Base-by-base conservation (phyloP, 2,113 vertebrate species). In the Sprattus sprattus region DNA sequence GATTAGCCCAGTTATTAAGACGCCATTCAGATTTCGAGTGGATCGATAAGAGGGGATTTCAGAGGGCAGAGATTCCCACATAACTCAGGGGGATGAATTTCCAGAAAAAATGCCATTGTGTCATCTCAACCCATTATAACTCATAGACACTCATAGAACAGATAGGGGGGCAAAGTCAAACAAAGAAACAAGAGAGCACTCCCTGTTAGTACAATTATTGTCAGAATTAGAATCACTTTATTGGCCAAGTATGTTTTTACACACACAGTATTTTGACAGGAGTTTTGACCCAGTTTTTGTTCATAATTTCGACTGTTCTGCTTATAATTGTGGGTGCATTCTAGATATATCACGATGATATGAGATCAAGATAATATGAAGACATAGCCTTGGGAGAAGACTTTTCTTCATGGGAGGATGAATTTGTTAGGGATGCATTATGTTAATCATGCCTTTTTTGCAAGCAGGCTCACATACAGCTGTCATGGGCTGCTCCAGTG, bases 391-490 rank as follows among this genome's bases (percentile, higher is more conserved):
- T 81, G 57, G 50, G 10, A 64, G 52, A 46, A 11, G 39, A 8
- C 32, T 83, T 25, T 84, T 20, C 47, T 86, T 57, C 60, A 50
- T 82, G 81, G 86, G 84, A 89, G 89, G 86, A 87, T 86, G 82
- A 90, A 92, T 91, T 88, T 92, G 91, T 91, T 88, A 85, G 83
- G 89, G 89, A 93, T 89, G 92, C 92, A 89, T 92, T 94, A 94
- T 93, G 93, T 88, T 91, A 94, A 94, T 94, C 80, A 89, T 84
- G 86, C 86, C 92, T 89, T 92, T 92, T 93, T 92, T 92, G 89
- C 84, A 82, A 91, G 90, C 87, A 54, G 60, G 88, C 87, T 88
- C 85, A 89, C 54, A 81, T 90, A 92, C 92, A 92, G 90, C 92
- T 93, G 93, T 94, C 93, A 94, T 82, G 90, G 86, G 87, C 88